A percentile compares a stretch with the other conserved stretches of the same genome.
Evolutionary conservation across 2,797 vertebrate genomes (phyloP).

Genomic region (Serranus cabrilla): DNA sequence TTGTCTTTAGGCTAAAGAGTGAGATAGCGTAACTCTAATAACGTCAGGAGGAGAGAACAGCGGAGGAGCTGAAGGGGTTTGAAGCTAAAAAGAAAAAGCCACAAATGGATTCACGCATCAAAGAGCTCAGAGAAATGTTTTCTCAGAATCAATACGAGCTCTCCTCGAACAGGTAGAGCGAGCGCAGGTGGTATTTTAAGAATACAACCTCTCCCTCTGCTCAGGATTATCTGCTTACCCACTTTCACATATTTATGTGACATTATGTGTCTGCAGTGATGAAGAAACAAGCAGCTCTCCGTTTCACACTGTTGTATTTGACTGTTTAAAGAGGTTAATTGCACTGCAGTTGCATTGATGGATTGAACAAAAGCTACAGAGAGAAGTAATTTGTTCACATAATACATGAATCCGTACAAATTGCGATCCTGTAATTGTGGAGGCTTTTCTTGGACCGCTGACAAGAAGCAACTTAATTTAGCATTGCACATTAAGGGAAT

Average conservation of each 20-base stretch:
- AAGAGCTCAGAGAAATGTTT: slow-evolving; percentile 63
- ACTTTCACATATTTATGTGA: slow-evolving; percentile 43
- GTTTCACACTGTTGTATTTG: slow-evolving; percentile 17
- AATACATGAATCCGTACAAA: slow-evolving; percentile 29
- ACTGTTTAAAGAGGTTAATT: slow-evolving; percentile 22
- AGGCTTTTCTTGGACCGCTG: slow-evolving; percentile 16
- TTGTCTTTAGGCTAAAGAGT: slow-evolving; percentile 37
- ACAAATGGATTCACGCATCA: slow-evolving; percentile 65
- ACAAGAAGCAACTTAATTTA: slow-evolving; percentile 26
- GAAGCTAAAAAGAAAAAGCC: slow-evolving; percentile 56
- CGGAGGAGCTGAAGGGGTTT: slow-evolving; percentile 54
- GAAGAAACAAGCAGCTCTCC: slow-evolving; percentile 26
- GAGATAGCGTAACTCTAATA: slow-evolving; percentile 35
- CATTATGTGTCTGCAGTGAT: slow-evolving; percentile 20
- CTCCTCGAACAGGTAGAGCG: slow-evolving; percentile 34
- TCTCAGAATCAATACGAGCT: slow-evolving; percentile 65
- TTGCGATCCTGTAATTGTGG: slow-evolving; percentile 4
- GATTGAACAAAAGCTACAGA: slow-evolving; percentile 26
- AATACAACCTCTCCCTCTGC: slow-evolving; percentile 11
- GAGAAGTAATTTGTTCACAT: slow-evolving; percentile 28
- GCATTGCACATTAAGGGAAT: background rate
- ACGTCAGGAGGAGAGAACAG: slow-evolving; percentile 27
- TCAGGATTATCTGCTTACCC: slow-evolving; percentile 42
- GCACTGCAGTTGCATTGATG: slow-evolving; percentile 16
- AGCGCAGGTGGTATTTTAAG: slow-evolving; percentile 38